Evolutionary conservation across 2,888 invertebrate genomes (phyloP), one percentile per base, ranked within the genome.

Genomic region (Stictocephala bisonia): DNA sequence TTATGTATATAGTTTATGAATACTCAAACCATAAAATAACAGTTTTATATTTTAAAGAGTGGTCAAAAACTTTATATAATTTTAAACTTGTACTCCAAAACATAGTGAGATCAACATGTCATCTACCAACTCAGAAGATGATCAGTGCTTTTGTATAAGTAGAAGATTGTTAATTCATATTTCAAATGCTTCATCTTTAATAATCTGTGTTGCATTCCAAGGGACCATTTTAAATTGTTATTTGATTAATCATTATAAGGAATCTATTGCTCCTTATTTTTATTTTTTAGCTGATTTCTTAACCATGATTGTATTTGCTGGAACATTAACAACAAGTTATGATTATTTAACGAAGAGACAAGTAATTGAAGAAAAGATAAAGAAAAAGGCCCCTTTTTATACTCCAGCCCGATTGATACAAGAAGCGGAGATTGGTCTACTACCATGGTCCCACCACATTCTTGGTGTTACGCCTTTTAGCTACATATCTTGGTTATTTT

Each of bases 401-500:
- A 26, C 51, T 4, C 51, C 51, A 26, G 11, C 51, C 9, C 22
- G 51, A 51, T 26, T 51, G 26, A 51, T 26, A 26, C 51, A 51
- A 22, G 13, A 26, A 7, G 26, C 22, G 24, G n/a, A n/a, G n/a
- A n/a, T n/a, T n/a, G n/a, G n/a, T n/a, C n/a, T n/a, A n/a, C 51
- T 51, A 11, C 51, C 51, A 22, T 51, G 24, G 6, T 26, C 51
- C 1, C 51, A 24, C 7, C 26, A 24, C 11, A 51, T 26, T 11
- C 26, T 51, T 13, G 51, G 51, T n/a, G 22, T 26, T 22, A 51
- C 51, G n/a, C 51, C 51, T 26, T 51, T 51, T 51, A 51, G 51
- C n/a, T 51, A 51, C 9, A 51, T 51, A 51, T 51, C 51, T 13
- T 51, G 51, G 51, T 13, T 51, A n/a, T 51, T 51, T 51, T 51